Evolutionary conservation across 2,888 invertebrate species (phyloP).

Genomic region (Athripsodes cinereus): DNA sequence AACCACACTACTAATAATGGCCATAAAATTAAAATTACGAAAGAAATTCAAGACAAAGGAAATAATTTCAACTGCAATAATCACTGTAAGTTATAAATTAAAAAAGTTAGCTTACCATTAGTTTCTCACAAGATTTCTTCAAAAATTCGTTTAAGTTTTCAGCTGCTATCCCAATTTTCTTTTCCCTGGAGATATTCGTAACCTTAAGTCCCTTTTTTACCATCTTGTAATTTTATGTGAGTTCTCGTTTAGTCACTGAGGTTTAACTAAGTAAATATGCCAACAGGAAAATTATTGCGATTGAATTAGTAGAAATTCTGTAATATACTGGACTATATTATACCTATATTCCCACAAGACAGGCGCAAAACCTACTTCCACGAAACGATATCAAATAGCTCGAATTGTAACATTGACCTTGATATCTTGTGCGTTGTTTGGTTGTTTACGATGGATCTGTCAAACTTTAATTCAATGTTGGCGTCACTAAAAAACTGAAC

Average conservation of each 20-base stretch:
- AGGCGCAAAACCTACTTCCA: background rate
- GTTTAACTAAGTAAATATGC: background rate
- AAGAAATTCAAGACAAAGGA: background rate
- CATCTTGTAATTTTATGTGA: conserved; percentile 28
- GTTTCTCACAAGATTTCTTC: conserved; percentile 61
- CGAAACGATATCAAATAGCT: conserved; percentile 8
- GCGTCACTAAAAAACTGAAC: too few species aligned
- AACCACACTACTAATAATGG: background rate
- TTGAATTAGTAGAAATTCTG: too few species aligned
- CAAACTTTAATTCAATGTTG: too few species aligned
- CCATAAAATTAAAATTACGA: background rate
- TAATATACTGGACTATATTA: background rate
- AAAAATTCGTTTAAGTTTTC: conserved; percentile 59
- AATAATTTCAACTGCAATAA: too few species aligned
- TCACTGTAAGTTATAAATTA: background rate
- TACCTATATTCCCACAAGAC: background rate
- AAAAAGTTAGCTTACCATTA: conserved; percentile 45
- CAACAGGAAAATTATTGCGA: background rate
- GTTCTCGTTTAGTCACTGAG: background rate
- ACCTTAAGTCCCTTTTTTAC: conserved; percentile 67
- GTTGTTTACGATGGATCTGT: background rate
- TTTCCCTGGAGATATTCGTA: conserved; percentile 59
- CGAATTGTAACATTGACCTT: conserved; percentile 23
- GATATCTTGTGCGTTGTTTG: conserved; percentile 15
- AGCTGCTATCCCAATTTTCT: conserved; percentile 67